Conservation (phyloP, 23 tunicate species). For the Trididemnum miniatum region DNA sequence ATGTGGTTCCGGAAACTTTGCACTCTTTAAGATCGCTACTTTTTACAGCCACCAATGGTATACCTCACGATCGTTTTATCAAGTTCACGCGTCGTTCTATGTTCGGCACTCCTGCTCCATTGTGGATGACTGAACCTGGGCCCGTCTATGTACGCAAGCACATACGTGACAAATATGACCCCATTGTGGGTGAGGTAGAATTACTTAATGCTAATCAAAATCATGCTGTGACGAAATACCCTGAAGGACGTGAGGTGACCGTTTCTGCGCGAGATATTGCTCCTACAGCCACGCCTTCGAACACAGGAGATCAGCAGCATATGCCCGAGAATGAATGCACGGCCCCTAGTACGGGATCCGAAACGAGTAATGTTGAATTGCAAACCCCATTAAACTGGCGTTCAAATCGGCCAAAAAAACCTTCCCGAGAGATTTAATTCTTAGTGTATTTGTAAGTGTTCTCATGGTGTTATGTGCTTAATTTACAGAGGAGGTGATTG, state of each 20-base stretch:
- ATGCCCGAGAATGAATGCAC: background rate
- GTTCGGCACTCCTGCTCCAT: background rate
- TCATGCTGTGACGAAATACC: background rate
- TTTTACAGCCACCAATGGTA: background rate
- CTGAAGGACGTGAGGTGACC: background rate
- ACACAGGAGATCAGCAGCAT: background rate
- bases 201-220: background rate
- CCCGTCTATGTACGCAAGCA: background rate
- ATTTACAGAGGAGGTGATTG: background rate
- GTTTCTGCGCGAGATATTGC: background rate
- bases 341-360: background rate
- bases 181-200: background rate
- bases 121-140: background rate
- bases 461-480: background rate
- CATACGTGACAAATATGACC: background rate
- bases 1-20: background rate
- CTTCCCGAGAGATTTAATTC: background rate
- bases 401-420: background rate
- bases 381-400: background rate
- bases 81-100: background rate
- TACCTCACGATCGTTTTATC: background rate
- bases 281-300: background rate
- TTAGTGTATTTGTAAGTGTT: background rate
- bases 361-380: background rate
- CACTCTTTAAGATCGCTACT: background rate